These are phyloP conservation scores for Drosophila navojoa DNA, from an alignment of 1,140 invertebrate species.

Conservation along the genomic window DNA sequence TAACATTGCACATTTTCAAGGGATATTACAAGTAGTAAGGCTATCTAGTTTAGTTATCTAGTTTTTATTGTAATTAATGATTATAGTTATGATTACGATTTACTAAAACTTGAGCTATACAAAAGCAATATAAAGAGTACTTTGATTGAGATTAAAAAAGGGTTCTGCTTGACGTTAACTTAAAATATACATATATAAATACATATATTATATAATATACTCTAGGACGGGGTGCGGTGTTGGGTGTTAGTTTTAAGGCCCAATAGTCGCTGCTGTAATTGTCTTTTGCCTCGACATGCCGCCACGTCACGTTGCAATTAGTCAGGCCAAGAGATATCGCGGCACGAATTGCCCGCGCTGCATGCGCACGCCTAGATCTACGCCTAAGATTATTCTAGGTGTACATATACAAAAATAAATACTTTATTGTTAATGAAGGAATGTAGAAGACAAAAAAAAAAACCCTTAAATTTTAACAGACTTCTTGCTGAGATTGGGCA, in stretches of 20 bases:
- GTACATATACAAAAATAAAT: slow-evolving; percentile 1
- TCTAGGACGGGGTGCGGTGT: not conserved
- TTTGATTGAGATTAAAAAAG: too few relatives aligned
- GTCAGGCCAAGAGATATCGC: not conserved
- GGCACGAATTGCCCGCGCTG: not conserved
- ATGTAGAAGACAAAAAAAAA: not conserved
- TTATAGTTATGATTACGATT: too few relatives aligned
- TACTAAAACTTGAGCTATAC: too few relatives aligned
- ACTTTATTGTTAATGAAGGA: not conserved
- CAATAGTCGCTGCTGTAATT: too few relatives aligned
- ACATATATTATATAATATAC: not conserved
- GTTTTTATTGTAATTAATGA: too few relatives aligned
- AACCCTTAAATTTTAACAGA: slow-evolving; percentile 5
- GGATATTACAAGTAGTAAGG: too few relatives aligned
- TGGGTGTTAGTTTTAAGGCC: too few relatives aligned
- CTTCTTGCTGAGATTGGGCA: slow-evolving; percentile 16
- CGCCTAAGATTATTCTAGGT: not conserved
- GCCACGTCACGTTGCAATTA: not conserved
- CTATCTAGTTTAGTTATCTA: too few relatives aligned
- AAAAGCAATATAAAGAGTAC: too few relatives aligned
- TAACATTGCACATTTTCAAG: too few relatives aligned
- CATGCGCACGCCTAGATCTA: not conserved
- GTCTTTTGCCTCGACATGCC: too few relatives aligned
- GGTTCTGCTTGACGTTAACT: not conserved
- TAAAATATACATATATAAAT: not conserved